Evolutionary conservation across 1,140 invertebrate species (phyloP).

Genomic region (Paraescarpia echinospica): DNA sequence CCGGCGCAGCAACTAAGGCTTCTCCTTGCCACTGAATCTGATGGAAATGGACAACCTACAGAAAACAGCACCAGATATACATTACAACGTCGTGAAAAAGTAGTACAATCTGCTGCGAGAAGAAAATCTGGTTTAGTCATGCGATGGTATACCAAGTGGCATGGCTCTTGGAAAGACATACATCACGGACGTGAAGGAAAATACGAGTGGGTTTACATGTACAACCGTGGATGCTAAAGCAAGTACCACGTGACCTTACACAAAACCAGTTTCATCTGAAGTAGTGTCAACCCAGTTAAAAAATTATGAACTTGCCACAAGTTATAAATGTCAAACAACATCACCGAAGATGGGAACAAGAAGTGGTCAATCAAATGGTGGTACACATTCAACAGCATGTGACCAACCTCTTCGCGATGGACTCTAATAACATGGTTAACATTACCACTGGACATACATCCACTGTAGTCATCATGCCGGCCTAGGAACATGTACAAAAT

Average conservation of each 20-base stretch:
- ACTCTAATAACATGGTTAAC: background rate
- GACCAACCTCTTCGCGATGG: background rate
- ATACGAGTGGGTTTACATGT: background rate
- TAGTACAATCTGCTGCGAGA: background rate
- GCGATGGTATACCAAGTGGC: background rate
- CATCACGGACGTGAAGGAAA: background rate
- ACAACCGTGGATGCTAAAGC: background rate
- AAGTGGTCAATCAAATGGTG: background rate
- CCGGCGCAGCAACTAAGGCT: too few relatives aligned
- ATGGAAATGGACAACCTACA: background rate
- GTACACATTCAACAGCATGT: background rate
- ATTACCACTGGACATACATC: background rate
- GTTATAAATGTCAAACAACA: background rate
- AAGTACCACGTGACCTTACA: background rate
- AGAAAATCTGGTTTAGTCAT: background rate
- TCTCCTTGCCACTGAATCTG: background rate
- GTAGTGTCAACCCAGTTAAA: too few relatives aligned
- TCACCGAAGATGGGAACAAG: background rate
- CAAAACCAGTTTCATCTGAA: background rate
- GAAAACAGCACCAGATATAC: background rate
- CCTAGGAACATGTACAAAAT: background rate
- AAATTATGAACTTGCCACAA: too few relatives aligned
- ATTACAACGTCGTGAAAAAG: background rate
- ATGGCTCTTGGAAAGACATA: background rate
- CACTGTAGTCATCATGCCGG: background rate